These are phyloP conservation scores for Chrysina gloriosa DNA, from an alignment of 2,888 invertebrate species.

Conservation along the genomic window DNA sequence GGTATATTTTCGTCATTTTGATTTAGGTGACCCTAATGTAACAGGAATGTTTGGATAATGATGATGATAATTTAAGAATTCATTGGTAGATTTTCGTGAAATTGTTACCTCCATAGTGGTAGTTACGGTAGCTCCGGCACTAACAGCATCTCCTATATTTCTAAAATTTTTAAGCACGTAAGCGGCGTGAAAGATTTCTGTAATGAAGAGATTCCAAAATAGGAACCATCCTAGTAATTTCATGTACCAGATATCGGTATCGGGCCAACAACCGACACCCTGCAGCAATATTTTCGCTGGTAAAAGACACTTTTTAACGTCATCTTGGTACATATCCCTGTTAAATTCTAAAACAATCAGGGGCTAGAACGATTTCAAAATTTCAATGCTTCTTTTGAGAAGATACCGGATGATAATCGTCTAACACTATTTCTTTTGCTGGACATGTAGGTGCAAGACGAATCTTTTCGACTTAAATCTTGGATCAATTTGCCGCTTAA, in stretches of 20 bases:
- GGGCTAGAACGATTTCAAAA: not conserved
- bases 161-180: constrained; percentile 33
- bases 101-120: constrained; percentile 38
- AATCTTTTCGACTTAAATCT: too few species aligned
- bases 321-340: constrained; percentile 29
- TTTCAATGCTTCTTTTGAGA: not conserved
- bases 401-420: not conserved
- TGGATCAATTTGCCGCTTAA: too few species aligned
- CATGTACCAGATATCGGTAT: constrained; percentile 13
- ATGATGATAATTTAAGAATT: not conserved
- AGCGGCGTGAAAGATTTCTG: constrained; percentile 30
- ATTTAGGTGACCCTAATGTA: too few species aligned
- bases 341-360: constrained; percentile 31
- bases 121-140: constrained; percentile 30
- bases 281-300: constrained; percentile 33
- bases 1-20: too few species aligned
- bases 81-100: not conserved
- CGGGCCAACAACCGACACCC: constrained; percentile 37
- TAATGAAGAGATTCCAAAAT: constrained; percentile 27
- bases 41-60: too few species aligned
- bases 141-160: constrained; percentile 21
- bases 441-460: too few species aligned
- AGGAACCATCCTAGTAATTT: constrained; percentile 24
- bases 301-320: constrained; percentile 24
- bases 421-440: not conserved